A percentile compares a stretch with the other conserved stretches of the same genome.
These are phyloP conservation scores for Torymus aiolomorphi DNA, from an alignment of 2,888 invertebrate genomes.

Conservation along the genomic window DNA sequence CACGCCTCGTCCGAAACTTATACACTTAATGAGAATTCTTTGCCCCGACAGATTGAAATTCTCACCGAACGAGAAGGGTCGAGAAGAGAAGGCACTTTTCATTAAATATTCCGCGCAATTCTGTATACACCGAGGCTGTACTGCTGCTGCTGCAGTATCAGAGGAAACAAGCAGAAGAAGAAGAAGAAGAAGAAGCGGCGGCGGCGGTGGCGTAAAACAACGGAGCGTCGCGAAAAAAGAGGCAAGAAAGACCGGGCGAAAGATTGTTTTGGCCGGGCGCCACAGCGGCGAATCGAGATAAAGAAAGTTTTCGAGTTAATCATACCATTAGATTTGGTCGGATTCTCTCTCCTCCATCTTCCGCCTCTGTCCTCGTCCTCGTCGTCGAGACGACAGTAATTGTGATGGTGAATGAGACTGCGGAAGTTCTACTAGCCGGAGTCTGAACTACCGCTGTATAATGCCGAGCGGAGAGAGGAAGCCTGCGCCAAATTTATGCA, in stretches of 20 bases:
- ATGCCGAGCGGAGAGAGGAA: conserved; percentile 60
- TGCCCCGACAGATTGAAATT: conserved; percentile 51
- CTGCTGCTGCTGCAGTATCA: conserved; percentile 2
- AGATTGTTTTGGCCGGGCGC: conserved; percentile 58
- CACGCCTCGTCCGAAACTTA: conserved; percentile 18
- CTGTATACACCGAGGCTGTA: conserved; percentile 14
- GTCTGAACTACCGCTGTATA: conserved; percentile 65
- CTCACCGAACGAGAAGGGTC: conserved; percentile 17
- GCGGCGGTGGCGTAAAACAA: conserved; percentile 36
- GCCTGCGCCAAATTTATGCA: conserved; percentile 75
- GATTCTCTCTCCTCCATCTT: conserved; percentile 35
- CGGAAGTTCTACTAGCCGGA: conserved; percentile 64
- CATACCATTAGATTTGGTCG: conserved; percentile 57
- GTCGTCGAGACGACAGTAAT: conserved; percentile 53
- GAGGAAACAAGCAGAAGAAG: conserved; percentile 6
- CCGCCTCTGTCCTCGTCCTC: not conserved
- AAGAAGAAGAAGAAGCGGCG: conserved; percentile 18
- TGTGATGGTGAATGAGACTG: conserved; percentile 60
- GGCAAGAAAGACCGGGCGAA: conserved; percentile 3
- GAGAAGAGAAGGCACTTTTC: conserved; percentile 47
- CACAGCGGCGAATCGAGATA: conserved; percentile 53
- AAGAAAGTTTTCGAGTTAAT: conserved; percentile 59
- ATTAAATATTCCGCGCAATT: conserved; percentile 54
- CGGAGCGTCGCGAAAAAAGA: conserved; percentile 30
- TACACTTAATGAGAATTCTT: conserved; percentile 55